Percentiles rank a stretch among this genome's conserved stretches.
Conservation (phyloP, 1,140 invertebrate species). For the Sycobia sp. region DNA sequence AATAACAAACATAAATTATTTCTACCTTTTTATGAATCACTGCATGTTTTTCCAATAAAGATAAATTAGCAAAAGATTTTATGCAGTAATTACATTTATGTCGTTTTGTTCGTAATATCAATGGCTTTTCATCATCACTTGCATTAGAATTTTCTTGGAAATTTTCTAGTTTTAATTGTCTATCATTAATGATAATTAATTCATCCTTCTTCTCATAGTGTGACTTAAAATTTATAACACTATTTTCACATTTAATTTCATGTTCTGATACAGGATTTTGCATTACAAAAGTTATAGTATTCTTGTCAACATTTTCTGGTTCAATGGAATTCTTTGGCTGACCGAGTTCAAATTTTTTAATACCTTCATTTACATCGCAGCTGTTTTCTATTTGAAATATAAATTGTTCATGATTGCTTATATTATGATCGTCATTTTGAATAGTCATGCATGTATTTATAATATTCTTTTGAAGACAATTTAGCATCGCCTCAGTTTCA, state of each 20-base stretch:
- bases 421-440: slow-evolving; percentile 12
- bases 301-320: not conserved
- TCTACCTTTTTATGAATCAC: slow-evolving; percentile 45
- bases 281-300: slow-evolving; percentile 3
- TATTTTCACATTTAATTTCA: not conserved
- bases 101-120: slow-evolving; percentile 45
- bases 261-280: not conserved
- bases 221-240: slow-evolving; percentile 10
- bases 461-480: slow-evolving; percentile 23
- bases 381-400: slow-evolving; percentile 30
- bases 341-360: slow-evolving; percentile 14
- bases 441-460: slow-evolving; percentile 7
- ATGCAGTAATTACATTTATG: slow-evolving; percentile 47
- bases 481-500: slow-evolving; percentile 12
- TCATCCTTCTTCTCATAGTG: not conserved
- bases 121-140: slow-evolving; percentile 49
- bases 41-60: slow-evolving; percentile 45
- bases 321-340: not conserved
- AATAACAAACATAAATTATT: slow-evolving; percentile 48
- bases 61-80: slow-evolving; percentile 44
- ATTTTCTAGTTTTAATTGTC: not conserved
- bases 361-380: slow-evolving; percentile 31
- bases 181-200: slow-evolving; percentile 1
- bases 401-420: slow-evolving; percentile 23
- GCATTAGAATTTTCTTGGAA: slow-evolving; percentile 32